Evolutionary conservation across 2,797 vertebrate species (phyloP), one percentile per base, ranked within the genome.

Genomic region (Ctenopoma kingsleyae): DNA sequence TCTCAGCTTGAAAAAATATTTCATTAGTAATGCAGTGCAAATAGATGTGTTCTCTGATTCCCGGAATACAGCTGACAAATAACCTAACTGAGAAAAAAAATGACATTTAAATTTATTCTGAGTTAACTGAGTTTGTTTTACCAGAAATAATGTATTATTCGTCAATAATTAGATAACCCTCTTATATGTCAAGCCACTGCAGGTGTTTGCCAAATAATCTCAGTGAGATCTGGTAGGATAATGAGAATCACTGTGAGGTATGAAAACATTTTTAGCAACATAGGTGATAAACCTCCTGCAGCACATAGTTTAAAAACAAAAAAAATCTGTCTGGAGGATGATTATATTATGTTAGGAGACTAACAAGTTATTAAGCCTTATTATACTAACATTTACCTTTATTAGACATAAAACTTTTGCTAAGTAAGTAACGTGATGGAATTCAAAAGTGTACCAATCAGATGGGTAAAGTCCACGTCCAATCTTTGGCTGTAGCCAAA

Each of bases 401-500:
- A 54, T 38, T 8, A 30, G 16, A 56, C 32, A 51, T 52, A 43
- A 25, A 5, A 35, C n/a, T 16, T 23, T 3, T 51, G 17, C 16
- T 13, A 47, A 27, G 7, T 32, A 32, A 32, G 30, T 32, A 32
- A 32, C 9, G 2, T 32, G 4, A 47, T 46, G 16, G 4, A 20
- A 0, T 5, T 3, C 0, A 35, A 55, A 60, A 38, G 13, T 9
- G 49, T 95, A 99, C 98, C 98, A 81, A 99, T 85, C 22, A 99
- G 95, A 55, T 96, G 96, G 35, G 93, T 95, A 67, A 99, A 96
- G 89, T 99, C 97, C 57, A 99, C 93, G 1, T 99, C 97, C 87
- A 99, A 61, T 84, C 97, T 90, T 87, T 95, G 95, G 67, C 97
- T 95, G 76, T 95, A 97, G 76, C 95, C 96, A 71, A 99, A 99